These are phyloP conservation scores for Phragmatobia fuliginosa DNA, from an alignment of 2,888 invertebrate genomes.

Conservation along the genomic window DNA sequence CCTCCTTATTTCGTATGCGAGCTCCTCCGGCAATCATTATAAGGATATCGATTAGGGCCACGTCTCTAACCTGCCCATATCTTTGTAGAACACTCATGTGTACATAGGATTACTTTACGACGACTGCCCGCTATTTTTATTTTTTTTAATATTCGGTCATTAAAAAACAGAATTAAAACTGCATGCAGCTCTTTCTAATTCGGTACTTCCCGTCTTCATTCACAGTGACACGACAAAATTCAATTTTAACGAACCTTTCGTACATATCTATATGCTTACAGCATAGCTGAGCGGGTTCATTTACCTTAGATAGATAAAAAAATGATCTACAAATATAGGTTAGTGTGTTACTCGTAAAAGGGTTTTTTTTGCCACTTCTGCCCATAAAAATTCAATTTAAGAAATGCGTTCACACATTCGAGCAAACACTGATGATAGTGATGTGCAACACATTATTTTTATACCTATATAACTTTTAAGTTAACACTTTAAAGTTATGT, in stretches of 20 bases:
- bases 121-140: constrained; percentile 43
- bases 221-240: not conserved
- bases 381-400: constrained; percentile 14
- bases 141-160: constrained; percentile 15
- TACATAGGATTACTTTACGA: constrained; percentile 71
- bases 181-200: not conserved
- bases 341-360: constrained; percentile 18
- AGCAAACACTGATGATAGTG: constrained; percentile 3
- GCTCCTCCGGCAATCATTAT: constrained; percentile 87
- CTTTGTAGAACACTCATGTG: constrained; percentile 78
- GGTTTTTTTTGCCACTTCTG: constrained; percentile 10
- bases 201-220: not conserved
- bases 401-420: constrained; percentile 6
- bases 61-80: constrained; percentile 84
- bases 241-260: not conserved
- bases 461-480: not conserved
- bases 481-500: not conserved
- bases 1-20: constrained; percentile 88
- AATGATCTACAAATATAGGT: constrained; percentile 17
- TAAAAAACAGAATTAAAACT: constrained; percentile 9
- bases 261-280: not conserved
- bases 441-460: not conserved
- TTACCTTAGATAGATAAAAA: not conserved
- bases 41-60: constrained; percentile 87
- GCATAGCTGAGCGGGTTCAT: not conserved